A percentile compares a stretch with the other conserved stretches of the same genome.
phyloP scores from a whole-genome alignment of 1,140 invertebrate species.

The Physella acuta region DNA sequence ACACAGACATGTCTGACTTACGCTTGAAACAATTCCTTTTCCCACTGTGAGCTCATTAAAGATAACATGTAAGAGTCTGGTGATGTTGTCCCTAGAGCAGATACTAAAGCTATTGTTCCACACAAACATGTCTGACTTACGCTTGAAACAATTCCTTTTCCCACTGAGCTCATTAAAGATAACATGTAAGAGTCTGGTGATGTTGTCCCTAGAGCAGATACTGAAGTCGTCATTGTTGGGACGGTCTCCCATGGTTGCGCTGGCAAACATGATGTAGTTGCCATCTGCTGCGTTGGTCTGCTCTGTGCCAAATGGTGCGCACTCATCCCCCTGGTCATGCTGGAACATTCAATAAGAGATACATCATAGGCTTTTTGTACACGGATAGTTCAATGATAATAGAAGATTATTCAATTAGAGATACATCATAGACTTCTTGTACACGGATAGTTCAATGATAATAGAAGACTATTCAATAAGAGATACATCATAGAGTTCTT shows the following conservation, averaged over 20 bases:
- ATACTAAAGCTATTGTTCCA: slow-evolving; percentile 41
- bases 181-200: slow-evolving; percentile 67
- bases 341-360: too few species aligned
- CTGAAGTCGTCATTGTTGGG: slow-evolving; percentile 59
- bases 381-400: too few species aligned
- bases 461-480: too few species aligned
- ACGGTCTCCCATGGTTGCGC: slow-evolving; percentile 59
- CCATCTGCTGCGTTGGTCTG: slow-evolving; percentile 84
- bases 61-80: slow-evolving; percentile 61
- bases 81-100: slow-evolving; percentile 88
- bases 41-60: slow-evolving; percentile 75
- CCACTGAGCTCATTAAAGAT: slow-evolving; percentile 78
- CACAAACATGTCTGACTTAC: slow-evolving; percentile 54
- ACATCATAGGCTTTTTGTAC: too few species aligned
- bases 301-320: slow-evolving; percentile 65
- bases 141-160: slow-evolving; percentile 92
- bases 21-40: slow-evolving; percentile 98
- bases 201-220: slow-evolving; percentile 81
- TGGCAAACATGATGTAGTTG: slow-evolving; percentile 79
- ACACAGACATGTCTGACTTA: too few species aligned
- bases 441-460: too few species aligned
- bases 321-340: slow-evolving; percentile 92
- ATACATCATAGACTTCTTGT: too few species aligned
- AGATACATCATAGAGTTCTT: too few species aligned
- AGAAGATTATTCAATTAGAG: too few species aligned